Percentiles rank a stretch among this genome's conserved stretches.
Evolutionary conservation across 2,113 vertebrate genomes (phyloP).

Genomic region (Bettongia penicillata): DNA sequence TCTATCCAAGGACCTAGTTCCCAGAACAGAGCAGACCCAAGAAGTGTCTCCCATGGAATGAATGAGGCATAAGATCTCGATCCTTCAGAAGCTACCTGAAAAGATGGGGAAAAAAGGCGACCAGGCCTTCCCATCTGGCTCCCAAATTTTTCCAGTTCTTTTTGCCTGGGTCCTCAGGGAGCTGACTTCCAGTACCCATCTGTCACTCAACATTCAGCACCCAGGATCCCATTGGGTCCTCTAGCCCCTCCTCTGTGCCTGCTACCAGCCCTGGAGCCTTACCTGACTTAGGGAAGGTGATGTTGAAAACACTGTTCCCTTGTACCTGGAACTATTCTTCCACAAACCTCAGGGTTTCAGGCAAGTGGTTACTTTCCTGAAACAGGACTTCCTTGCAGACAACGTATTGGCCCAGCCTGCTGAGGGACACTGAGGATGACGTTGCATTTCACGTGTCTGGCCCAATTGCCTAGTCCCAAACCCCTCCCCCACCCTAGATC

Average conservation of each 20-base stretch:
- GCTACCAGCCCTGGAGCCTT: neutral
- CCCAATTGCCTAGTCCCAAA: neutral
- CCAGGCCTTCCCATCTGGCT: neutral
- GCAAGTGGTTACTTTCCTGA: no score
- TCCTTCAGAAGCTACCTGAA: slow-evolving; percentile 84
- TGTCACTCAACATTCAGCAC: no score
- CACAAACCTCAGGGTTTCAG: neutral
- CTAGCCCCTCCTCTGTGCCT: neutral
- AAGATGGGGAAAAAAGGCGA: no score
- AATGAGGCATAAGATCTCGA: slow-evolving; percentile 85
- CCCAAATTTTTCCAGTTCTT: neutral
- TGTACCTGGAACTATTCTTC: slow-evolving; percentile 40
- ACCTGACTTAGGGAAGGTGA: slow-evolving; percentile 52
- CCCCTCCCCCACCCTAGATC: no score
- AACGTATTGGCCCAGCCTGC: neutral
- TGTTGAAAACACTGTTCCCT: slow-evolving; percentile 35
- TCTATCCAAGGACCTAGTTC: slow-evolving; percentile 83
- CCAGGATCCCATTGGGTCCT: neutral
- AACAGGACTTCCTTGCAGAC: slow-evolving; percentile 30
- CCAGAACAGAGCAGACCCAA: slow-evolving; percentile 81
- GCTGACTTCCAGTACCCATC: neutral
- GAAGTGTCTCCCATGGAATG: slow-evolving; percentile 83
- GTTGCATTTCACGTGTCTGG: neutral
- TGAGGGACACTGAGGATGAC: neutral
- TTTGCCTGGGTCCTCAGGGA: neutral